Evolutionary conservation across 2,797 vertebrate species (phyloP), one percentile per base, ranked within the genome.

Genomic region (Varecia variegata): DNA sequence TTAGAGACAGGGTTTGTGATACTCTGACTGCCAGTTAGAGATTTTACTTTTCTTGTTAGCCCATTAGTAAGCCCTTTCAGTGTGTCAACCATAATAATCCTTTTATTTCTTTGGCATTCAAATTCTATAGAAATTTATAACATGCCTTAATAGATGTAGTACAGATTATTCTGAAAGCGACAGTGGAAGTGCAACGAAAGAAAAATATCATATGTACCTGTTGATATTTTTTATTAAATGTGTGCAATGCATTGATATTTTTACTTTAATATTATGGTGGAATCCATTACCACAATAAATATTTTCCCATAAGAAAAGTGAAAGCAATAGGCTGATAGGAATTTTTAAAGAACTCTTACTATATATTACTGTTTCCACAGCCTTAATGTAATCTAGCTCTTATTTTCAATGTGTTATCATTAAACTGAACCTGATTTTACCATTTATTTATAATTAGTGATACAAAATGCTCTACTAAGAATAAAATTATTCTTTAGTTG

Each of bases 401-500:
- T 79, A 27, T 54, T 91, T 79, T 95, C 35, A 71, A 32, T 96
- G 5, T 92, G 94, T 50, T 81, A 88, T 11, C 32, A 20, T 45
- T 86, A 58, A 93, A 20, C n/a, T 62, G 47, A 74, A 85, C 9
- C 13, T 88, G 77, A 47, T 94, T 88, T 95, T 86, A 96, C 38
- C 68, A 68, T 95, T 83, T 94, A 88, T 84, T 94, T 50, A 60
- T 58, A 95, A 76, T 23, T 43, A 91, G 67, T 87, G 73, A 96
- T 70, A 1, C 86, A n/a, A 65, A 18, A 85, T 97, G 23, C 43
- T n/a, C 17, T 90, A 50, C 88, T 93, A 95, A 95, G 77, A 52
- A 54, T 95, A 88, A 97, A 97, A 54, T 20, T 27, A 77, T 58
- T 93, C 25, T 97, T 82, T 90, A 76, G 12, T n/a, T 95, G 7